A percentile compares a stretch with the other conserved stretches of the same genome.
These are phyloP conservation scores for Cyprinodon diabolis DNA, from an alignment of 2,797 vertebrate species.

Conservation along the genomic window DNA sequence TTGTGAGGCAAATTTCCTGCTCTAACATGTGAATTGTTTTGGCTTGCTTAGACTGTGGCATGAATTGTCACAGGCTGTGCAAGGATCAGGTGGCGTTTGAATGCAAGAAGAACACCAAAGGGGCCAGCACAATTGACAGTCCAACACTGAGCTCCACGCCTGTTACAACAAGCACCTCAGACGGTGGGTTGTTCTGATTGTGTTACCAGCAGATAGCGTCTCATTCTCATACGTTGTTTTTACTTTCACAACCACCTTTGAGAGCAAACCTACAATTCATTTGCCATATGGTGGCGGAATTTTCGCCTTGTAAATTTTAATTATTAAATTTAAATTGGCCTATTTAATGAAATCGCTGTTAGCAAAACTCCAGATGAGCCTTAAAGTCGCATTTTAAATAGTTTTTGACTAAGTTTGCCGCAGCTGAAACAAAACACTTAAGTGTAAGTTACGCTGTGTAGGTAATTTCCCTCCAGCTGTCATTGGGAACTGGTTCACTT, in stretches of 20 bases:
- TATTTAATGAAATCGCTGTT: conserved; percentile 44
- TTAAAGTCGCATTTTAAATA: conserved; percentile 19
- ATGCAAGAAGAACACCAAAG: conserved; percentile 87
- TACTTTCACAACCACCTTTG: neutral
- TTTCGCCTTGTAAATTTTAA: neutral
- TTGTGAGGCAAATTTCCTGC: conserved; percentile 50
- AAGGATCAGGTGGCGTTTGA: conserved; percentile 95
- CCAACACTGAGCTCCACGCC: conserved; percentile 78
- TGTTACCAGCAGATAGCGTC: conserved; percentile 4
- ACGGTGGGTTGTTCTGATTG: conserved; percentile 74
- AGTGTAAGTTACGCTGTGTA: conserved; percentile 7
- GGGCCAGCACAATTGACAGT: conserved; percentile 75
- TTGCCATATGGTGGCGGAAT: conserved; percentile 44
- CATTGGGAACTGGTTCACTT: conserved; percentile 56
- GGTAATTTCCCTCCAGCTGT: conserved; percentile 68
- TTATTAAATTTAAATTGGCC: neutral
- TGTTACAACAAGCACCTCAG: conserved; percentile 74
- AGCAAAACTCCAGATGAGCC: conserved; percentile 8
- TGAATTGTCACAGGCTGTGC: conserved; percentile 97
- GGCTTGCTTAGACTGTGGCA: conserved; percentile 86
- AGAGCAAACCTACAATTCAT: neutral
- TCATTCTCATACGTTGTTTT: neutral
- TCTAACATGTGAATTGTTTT: conserved; percentile 57
- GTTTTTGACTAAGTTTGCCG: conserved; percentile 19
- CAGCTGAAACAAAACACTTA: conserved; percentile 27